Evolutionary conservation across 2,888 invertebrate species (phyloP).

Genomic region (Patella caerulea): DNA sequence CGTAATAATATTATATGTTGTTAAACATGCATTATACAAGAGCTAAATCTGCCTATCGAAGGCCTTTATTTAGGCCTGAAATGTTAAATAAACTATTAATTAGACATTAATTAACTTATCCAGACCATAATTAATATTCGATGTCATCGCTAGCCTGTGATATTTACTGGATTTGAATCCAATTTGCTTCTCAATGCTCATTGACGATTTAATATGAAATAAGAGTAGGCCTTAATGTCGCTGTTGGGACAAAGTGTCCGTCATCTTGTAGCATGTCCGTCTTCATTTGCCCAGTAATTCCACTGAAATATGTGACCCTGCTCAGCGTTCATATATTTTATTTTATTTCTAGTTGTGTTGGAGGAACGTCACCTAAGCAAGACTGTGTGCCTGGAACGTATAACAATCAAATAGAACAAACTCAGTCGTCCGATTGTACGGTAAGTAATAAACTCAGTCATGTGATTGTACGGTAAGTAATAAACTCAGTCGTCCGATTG

Average conservation of each 20-base stretch:
- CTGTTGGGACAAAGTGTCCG: neutral
- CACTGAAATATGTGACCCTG: neutral
- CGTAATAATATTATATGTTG: too few species aligned
- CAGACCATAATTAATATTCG: too few species aligned
- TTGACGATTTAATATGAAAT: too few species aligned
- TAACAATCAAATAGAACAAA: slow-evolving; percentile 43
- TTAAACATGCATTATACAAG: too few species aligned
- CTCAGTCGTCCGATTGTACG: slow-evolving; percentile 27
- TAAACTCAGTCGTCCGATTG: slow-evolving; percentile 26
- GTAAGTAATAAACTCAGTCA: neutral
- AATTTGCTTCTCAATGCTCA: too few species aligned
- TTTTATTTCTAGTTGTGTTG: slow-evolving; percentile 55
- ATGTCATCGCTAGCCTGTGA: too few species aligned
- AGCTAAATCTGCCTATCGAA: too few species aligned
- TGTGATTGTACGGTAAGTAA: neutral
- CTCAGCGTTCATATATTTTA: neutral
- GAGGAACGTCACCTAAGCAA: slow-evolving; percentile 44
- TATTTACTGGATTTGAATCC: too few species aligned
- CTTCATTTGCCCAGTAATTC: neutral
- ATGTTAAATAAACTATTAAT: too few species aligned
- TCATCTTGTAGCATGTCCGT: neutral
- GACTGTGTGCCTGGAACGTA: slow-evolving; percentile 61
- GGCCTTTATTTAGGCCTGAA: too few species aligned
- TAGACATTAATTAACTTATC: too few species aligned
- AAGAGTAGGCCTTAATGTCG: too few species aligned